Evolutionary conservation across 1,140 invertebrate genomes (phyloP).

Genomic region (Megalopta genalis): DNA sequence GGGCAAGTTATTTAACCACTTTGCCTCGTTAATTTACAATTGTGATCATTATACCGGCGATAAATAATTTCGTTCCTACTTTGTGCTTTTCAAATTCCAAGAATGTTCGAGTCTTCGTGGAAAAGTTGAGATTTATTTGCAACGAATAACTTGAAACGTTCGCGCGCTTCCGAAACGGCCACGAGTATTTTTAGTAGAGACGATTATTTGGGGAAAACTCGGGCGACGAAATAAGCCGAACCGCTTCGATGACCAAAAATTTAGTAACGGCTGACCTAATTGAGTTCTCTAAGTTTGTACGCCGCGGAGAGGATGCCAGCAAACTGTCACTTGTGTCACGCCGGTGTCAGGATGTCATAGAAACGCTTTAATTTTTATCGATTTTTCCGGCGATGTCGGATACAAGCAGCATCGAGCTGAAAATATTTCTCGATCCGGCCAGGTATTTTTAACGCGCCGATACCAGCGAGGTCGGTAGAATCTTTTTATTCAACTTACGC

Average conservation of each 20-base stretch:
- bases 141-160: not conserved
- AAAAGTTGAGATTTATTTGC: not conserved
- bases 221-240: not conserved
- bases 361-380: not conserved
- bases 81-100: too few species aligned
- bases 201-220: not conserved
- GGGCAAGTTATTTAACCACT: too few species aligned
- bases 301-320: conserved; percentile 32
- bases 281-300: conserved; percentile 33
- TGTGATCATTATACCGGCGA: too few species aligned
- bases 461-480: too few species aligned
- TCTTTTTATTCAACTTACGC: too few species aligned
- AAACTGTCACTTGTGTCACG: conserved; percentile 30
- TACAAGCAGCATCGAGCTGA: too few species aligned
- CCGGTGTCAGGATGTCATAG: not conserved
- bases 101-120: too few species aligned
- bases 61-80: too few species aligned
- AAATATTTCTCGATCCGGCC: too few species aligned
- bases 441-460: too few species aligned
- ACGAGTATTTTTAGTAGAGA: not conserved
- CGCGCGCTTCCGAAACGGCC: not conserved
- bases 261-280: conserved; percentile 10
- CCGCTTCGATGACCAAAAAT: conserved; percentile 14
- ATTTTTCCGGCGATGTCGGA: not conserved
- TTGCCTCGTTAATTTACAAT: too few species aligned